phyloP scores from a whole-genome alignment of 2,113 vertebrate species.

The Plecotus auritus region DNA sequence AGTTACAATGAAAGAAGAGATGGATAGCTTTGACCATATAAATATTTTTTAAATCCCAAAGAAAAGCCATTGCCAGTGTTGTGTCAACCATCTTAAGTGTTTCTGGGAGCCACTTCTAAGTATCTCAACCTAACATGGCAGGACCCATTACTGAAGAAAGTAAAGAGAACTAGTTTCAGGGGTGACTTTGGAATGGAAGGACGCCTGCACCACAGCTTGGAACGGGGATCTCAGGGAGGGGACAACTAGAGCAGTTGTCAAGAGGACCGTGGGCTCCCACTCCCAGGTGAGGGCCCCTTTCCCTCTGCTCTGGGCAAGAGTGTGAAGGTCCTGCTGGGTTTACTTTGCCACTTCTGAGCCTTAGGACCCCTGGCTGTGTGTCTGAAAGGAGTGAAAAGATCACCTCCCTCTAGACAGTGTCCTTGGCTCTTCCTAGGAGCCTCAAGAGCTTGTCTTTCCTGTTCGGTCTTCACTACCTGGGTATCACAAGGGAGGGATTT shows the following conservation, averaged over 20 bases:
- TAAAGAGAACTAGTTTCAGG: not conserved
- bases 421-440: not conserved
- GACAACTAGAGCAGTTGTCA: accelerated
- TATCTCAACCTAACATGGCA: not conserved
- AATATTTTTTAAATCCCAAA: not conserved
- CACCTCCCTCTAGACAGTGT: not conserved
- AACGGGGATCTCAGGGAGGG: not conserved
- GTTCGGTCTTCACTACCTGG: not conserved
- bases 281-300: not conserved
- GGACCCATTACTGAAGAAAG: not conserved
- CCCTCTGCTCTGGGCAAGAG: not conserved
- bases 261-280: accelerated
- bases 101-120: not conserved
- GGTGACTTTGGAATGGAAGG: not conserved
- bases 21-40: not conserved
- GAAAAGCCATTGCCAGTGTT: not conserved
- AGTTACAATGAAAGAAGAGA: not conserved
- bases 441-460: slow-evolving; percentile 30
- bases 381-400: not conserved
- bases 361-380: not conserved
- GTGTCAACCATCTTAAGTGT: not conserved
- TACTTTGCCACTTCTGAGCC: not conserved
- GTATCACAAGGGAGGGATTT: slow-evolving; percentile 23
- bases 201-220: not conserved
- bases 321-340: not conserved